Conservation (phyloP, 37 sponge, comb jelly and placozoan species). For the Spongia lamella region DNA sequence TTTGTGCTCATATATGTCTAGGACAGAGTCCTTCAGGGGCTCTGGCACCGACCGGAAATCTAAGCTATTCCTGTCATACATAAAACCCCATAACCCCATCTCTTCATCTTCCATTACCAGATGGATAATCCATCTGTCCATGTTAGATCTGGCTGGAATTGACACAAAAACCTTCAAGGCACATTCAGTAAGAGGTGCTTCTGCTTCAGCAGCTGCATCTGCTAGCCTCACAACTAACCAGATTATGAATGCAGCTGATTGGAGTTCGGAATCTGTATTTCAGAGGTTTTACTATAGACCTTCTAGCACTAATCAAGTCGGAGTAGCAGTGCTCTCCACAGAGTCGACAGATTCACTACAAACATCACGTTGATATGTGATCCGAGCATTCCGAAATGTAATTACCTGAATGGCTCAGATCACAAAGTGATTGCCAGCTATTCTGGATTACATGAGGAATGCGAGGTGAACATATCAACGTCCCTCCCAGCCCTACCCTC, state of each 20-base stretch:
- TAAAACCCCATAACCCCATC: no score
- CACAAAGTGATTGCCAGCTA: no score
- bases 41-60: neutral
- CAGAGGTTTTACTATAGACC: constrained; percentile 50
- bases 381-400: constrained; percentile 31
- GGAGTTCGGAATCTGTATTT: constrained; percentile 37
- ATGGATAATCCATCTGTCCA: constrained; percentile 19
- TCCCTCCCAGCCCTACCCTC: constrained; percentile 11
- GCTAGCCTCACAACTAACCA: constrained; percentile 29
- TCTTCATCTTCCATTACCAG: no score
- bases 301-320: neutral
- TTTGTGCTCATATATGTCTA: neutral
- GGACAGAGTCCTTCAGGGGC: no score
- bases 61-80: no score
- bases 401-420: constrained; percentile 40
- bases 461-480: no score
- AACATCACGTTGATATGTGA: constrained; percentile 44
- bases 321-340: constrained; percentile 23
- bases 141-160: constrained; percentile 11
- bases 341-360: neutral
- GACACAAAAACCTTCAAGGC: constrained; percentile 9
- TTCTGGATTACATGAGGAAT: no score
- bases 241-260: constrained; percentile 46
- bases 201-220: constrained; percentile 18
- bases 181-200: constrained; percentile 15